Base-by-base conservation (phyloP, 2,113 vertebrate genomes). In the Perognathus longimembris region DNA sequence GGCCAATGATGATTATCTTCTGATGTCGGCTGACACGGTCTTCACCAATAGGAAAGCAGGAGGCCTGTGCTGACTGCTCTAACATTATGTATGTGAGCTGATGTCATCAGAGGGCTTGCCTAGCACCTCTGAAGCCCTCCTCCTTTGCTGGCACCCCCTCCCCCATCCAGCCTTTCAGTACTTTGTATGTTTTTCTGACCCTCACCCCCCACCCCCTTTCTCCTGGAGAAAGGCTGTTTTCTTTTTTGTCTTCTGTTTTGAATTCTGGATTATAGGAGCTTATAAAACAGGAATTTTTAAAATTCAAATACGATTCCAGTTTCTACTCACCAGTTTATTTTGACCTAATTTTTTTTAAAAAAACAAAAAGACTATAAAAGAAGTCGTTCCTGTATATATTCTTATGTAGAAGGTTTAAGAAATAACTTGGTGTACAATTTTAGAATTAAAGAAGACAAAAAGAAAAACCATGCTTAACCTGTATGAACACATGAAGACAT, bases 11-110 rank as follows among this genome's bases (percentile, higher is more conserved):
- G 89, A 95, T 97, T 97, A 98, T 98, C 98, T 98, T 99, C 98
- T 99, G 98, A 99, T 99, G 99, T 99, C 99, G 99, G 99, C 99
- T 99, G 99, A 99, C 99, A 97, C 93, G 84, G 96, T 79, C 73
- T 93, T 96, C 96, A 81, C 99, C 99, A 99, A 99, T 99, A 95
- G 97, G 95, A 95, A 95, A 40, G 95, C 98, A 93, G 97, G 97
- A 98, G 97, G 96, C 97, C 98, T 99, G 97, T 98, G 98, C 98
- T 98, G 98, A 98, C 98, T 98, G 97, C 95, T 34, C 96, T 3
- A 94, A 96, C 97, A 97, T 97, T 96, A 96, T 96, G 97, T 97
- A 91, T 97, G 97, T 91, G 92, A 79, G 96, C 54, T 98, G 98
- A 98, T 97, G 96, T 98, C 98, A 98, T 78, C 42, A 77, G 24